A percentile compares a stretch with the other conserved stretches of the same genome.
Conservation (phyloP, 2,113 vertebrate genomes). For the Oreotrochilus melanogaster region DNA sequence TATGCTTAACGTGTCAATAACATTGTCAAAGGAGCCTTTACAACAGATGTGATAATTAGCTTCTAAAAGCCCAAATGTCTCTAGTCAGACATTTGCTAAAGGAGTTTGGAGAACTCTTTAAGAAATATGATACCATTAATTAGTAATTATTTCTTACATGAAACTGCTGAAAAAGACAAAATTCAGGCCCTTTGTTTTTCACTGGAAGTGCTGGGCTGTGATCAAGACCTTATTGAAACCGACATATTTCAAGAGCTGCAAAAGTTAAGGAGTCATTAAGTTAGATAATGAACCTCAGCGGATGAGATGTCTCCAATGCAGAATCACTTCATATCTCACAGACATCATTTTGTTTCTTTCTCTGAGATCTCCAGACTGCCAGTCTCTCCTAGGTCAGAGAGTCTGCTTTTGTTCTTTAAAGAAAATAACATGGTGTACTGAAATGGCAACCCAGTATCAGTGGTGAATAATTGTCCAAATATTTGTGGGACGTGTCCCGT, state of each 20-base stretch:
- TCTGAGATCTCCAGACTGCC: not conserved
- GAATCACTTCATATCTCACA: not conserved
- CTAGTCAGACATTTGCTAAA: not conserved
- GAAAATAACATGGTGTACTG: not conserved
- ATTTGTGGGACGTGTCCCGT: not conserved
- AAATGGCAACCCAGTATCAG: rapidly evolving
- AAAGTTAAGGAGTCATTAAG: not conserved
- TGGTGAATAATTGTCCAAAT: not conserved
- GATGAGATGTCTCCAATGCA: not conserved
- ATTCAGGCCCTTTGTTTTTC: not conserved
- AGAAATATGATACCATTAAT: not conserved
- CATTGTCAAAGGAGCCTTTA: not conserved
- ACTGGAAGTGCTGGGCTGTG: not conserved
- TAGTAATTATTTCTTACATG: not conserved
- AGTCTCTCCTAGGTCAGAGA: not conserved
- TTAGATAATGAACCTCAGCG: not conserved
- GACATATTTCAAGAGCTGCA: not conserved
- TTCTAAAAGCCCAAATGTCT: not conserved
- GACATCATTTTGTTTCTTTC: not conserved
- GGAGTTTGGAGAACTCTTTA: not conserved
- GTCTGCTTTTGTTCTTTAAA: not conserved
- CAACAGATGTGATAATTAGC: not conserved
- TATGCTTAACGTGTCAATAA: not conserved
- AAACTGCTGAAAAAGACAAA: not conserved
- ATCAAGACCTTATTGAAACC: not conserved